Base-by-base conservation (phyloP, 1,140 invertebrate species). In the Drosophila varians region DNA sequence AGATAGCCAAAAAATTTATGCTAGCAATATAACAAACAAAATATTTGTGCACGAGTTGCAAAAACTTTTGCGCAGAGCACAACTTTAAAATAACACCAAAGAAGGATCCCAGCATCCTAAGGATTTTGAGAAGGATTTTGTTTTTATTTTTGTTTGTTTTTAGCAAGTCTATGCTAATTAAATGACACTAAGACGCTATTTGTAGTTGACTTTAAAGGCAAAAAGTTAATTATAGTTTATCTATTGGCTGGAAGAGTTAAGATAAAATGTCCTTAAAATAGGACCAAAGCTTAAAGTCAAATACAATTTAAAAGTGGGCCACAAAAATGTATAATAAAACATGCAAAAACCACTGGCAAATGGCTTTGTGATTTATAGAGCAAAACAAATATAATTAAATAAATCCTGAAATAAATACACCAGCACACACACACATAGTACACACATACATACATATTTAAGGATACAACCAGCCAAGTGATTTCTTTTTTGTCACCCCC, bases 1-100 rank as follows among this genome's bases (percentile, higher is more conserved):
- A 86, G 80, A 84, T 84, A 84, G 80, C 82, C 80, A 84, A 82
- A 69, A 84, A 84, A 84, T 84, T 84, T 84, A 84, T 84, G 80
- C 80, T 86, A 65, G 80, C 76, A 84, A 84, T 86, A 84, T 84
- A 86, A 84, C 80, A 84, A 84, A 84, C 80, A 84, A 84, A 84
- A 84, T 84, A 84, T 84, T 84, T 84, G 80, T 58, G 80, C 82
- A 80, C 75, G 57, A 82, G 74, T 62, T 58, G 80, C 75, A 79
- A 80, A 84, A 84, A 79, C 38, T 80, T 84, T 86, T 73, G n/a
- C 31, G 58, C 62, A 42, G 46, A 65, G 47, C 68, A n/a, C n/a
- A 82, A 79, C 80, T 84, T 86, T 86, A 84, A 84, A 86, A 82
- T 83, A 82, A 77, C 78, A 83, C 57, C 61, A 47, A 62, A 73